Evolutionary conservation across 2,888 invertebrate genomes (phyloP).

Genomic region (Ophioninae sp.): DNA sequence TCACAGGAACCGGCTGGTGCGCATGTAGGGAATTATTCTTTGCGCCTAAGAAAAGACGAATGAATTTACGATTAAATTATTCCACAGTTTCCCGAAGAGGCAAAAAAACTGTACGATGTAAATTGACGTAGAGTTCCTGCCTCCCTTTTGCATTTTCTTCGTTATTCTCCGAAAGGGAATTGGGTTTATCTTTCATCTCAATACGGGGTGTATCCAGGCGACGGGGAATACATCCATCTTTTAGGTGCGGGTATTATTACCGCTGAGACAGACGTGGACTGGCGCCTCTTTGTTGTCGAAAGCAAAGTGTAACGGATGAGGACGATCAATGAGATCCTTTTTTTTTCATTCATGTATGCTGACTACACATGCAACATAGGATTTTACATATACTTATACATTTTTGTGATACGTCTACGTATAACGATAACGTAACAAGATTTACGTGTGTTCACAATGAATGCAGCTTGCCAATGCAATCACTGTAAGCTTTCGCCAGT

Average conservation of each 20-base stretch:
- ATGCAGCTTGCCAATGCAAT: neutral
- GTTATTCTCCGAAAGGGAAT: slow-evolving; percentile 13
- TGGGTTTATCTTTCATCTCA: slow-evolving; percentile 44
- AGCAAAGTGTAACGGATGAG: slow-evolving; percentile 32
- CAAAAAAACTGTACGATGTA: neutral
- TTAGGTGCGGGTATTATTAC: slow-evolving; percentile 23
- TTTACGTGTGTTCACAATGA: neutral
- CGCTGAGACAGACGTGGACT: slow-evolving; percentile 25
- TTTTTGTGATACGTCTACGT: neutral
- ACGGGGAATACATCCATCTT: slow-evolving; percentile 2
- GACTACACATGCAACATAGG: neutral
- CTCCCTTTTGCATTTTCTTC: slow-evolving; percentile 19
- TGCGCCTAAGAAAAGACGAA: neutral
- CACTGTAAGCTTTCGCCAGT: neutral
- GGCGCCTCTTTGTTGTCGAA: slow-evolving; percentile 38
- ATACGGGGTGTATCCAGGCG: neutral
- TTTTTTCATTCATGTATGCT: slow-evolving; percentile 11
- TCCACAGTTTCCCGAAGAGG: slow-evolving; percentile 5
- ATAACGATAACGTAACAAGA: slow-evolving; percentile 1
- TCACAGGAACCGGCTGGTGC: neutral
- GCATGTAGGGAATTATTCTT: neutral
- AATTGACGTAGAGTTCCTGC: neutral
- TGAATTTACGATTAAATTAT: slow-evolving; percentile 30
- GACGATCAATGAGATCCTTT: slow-evolving; percentile 26
- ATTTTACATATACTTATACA: neutral